Base-by-base conservation (phyloP, 2,888 invertebrate species). In the Drosophila suboccidentalis region DNA sequence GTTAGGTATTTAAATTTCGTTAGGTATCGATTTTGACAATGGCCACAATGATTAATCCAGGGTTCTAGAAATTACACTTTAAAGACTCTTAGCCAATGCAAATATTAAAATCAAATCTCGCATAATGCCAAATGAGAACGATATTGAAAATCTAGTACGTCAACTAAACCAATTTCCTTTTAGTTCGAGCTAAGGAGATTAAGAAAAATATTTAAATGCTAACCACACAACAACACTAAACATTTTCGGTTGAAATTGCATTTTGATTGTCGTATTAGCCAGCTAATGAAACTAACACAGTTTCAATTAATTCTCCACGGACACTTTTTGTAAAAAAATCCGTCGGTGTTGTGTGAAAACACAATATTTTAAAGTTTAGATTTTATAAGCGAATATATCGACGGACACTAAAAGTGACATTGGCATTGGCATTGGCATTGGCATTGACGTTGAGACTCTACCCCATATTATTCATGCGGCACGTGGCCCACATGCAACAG, bases 231-330 rank as follows among this genome's bases (percentile, higher is more conserved):
- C 5, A 26, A 6, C 26, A 26, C 26, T 5, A 26, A 26, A 26
- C 6, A 26, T 26, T 26, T 1, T 26, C 5, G 26, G 26, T 26
- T 26, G 59, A 26, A 63, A 74, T 62, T 62, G 65, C 53, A 68
- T 66, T 81, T 66, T 70, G 84, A 69, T 80, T 72, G 65, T 75
- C 63, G 43, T 65, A 66, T 69, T 66, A 61, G 69, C 47, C 54
- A 8, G 36, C 19, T 19, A 36, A 38, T 60, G 57, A 61, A 43
- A 50, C n/a, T 41, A 50, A 60, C 41, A 53, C 75, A 65, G 65
- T 80, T 77, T 76, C 59, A 70, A 80, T 60, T 76, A 75, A 65
- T 22, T 22, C 1, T 22, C 5, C 5, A 22, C 22, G 22, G 26
- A 26, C 26, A 26, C 5, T 26, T 26, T 26, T 5, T 5, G 6